phyloP scores from a whole-genome alignment of 2,888 invertebrate genomes.

The Dryococelus australis region DNA sequence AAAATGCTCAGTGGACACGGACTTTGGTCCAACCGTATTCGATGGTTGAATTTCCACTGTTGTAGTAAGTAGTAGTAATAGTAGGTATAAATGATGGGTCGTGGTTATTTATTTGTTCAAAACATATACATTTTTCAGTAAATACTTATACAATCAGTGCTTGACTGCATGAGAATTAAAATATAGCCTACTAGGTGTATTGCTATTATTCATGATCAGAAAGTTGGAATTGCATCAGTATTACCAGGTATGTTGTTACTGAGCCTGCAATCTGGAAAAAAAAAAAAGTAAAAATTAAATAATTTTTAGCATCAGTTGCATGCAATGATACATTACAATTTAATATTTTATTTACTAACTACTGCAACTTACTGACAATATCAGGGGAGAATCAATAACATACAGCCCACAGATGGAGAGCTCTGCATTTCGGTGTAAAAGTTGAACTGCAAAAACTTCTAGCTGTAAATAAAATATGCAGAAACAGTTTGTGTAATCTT shows the following conservation, averaged over 20 bases:
- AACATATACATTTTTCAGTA: too few species aligned
- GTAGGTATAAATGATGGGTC: too few species aligned
- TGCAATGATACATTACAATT: neutral
- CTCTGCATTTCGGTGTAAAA: conserved; percentile 45
- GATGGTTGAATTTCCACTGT: too few species aligned
- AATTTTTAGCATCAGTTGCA: neutral
- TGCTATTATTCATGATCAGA: neutral
- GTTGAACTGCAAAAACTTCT: conserved; percentile 48
- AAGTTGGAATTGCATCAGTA: conserved; percentile 48
- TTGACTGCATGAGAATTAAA: too few species aligned
- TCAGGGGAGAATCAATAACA: conserved; percentile 41
- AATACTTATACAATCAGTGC: too few species aligned
- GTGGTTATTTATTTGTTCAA: too few species aligned
- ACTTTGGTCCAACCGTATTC: too few species aligned
- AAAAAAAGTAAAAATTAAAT: neutral
- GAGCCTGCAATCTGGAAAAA: conserved; percentile 48
- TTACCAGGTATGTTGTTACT: conserved; percentile 49
- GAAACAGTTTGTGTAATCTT: too few species aligned
- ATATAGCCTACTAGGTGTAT: too few species aligned
- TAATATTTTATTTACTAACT: neutral
- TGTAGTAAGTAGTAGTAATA: too few species aligned
- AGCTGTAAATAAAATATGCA: conserved; percentile 41
- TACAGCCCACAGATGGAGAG: conserved; percentile 48
- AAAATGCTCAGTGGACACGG: too few species aligned
- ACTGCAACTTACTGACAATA: conserved; percentile 46